Base-by-base conservation (phyloP, 23 tunicate genomes). In the Botrylloides violaceus region DNA sequence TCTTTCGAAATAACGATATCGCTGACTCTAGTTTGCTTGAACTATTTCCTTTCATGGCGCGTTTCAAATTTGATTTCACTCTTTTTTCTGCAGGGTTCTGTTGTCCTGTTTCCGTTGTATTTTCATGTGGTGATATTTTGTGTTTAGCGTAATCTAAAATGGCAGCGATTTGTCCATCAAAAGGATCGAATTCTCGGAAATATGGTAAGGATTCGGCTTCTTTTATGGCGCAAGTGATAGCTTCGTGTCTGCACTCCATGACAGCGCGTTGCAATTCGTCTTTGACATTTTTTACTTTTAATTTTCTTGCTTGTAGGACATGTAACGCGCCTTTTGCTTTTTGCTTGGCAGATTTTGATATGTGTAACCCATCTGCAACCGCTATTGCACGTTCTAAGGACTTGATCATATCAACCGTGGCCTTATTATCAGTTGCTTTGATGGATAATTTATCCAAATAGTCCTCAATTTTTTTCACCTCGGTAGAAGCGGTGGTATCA, bases 241-340 rank as follows among this genome's bases (percentile, higher is more conserved):
- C 95, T 24, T 59, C 80, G 3, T 75, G 34, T 18, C 82, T 58
- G 4, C 78, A 38, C 20, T 64, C 63, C 31, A 58, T 34, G 2
- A 87, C 61, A 3, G 95, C 95, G 2, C 32, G 7, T 15, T 68
- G 58, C 32, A 80, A 39, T 22, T 87, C 78, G 0, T 70, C 32
- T 28, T 39, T 66, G 25, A 87, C 24, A 20, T 58, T 22, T 25
- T 53, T 27, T 6, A 62, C 73, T 56, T 75, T 70, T 12, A 18
- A 49, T 50, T 70, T 65, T 31, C 76, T 60, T 30, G 66, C 73
- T 1, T 71, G 18, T 0, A 80, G 49, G 0, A 31, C 26, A 20
- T 68, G 58, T 19, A 68, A 6, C 6, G 74, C 56, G 25, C 58
- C 58, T 19, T 27, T 43, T 26, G 74, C 56, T 36, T 36, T 39